Conservation (phyloP, 2,797 vertebrate genomes). For the Tadarida brasiliensis region DNA sequence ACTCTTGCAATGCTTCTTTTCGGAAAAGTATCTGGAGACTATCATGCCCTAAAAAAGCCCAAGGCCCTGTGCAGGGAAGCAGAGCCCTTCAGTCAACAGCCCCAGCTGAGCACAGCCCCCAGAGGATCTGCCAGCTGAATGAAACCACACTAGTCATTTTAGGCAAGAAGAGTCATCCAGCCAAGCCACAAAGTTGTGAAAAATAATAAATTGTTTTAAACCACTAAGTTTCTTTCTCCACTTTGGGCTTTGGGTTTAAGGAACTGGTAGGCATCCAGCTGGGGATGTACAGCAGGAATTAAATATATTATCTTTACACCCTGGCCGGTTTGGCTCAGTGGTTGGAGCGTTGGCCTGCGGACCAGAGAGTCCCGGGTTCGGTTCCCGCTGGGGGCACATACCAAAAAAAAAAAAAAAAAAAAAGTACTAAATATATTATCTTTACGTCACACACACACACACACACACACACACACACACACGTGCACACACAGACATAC, state of each 20-base stretch:
- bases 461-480: not conserved
- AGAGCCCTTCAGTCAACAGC: not conserved
- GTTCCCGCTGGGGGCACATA: no score
- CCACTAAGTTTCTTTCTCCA: slow-evolving; percentile 41
- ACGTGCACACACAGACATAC: not conserved
- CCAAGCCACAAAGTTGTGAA: not conserved
- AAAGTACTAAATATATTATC: no score
- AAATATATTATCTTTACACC: not conserved
- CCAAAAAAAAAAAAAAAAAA: no score
- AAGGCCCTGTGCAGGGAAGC: not conserved
- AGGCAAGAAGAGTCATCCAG: not conserved
- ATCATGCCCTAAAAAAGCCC: not conserved
- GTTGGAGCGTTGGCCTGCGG: no score
- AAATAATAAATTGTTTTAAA: not conserved
- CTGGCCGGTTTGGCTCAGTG: no score
- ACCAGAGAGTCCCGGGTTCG: no score
- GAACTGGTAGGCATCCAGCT: slow-evolving; percentile 4
- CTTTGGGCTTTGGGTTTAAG: slow-evolving; percentile 50
- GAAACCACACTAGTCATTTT: not conserved
- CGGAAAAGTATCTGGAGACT: not conserved
- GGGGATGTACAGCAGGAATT: not conserved
- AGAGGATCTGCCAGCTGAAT: not conserved
- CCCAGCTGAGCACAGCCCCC: not conserved
- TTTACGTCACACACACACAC: not conserved
- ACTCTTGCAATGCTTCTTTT: not conserved